Evolutionary conservation across 2,888 invertebrate genomes (phyloP).

Genomic region (Gasteruption jaculator): DNA sequence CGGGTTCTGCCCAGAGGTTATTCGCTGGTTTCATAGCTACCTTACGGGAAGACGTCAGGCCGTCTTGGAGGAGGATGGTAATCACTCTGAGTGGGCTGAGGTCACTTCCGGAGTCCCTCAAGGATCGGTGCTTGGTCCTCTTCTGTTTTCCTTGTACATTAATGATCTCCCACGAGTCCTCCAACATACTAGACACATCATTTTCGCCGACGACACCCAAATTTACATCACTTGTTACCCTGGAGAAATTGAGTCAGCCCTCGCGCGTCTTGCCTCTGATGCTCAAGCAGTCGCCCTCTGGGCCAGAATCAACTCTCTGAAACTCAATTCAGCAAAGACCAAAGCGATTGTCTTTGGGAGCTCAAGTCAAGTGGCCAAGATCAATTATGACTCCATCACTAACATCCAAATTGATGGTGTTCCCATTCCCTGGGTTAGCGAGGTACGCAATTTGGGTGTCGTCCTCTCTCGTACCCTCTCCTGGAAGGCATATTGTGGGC

Average conservation of each 20-base stretch:
- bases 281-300: background rate
- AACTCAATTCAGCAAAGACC: background rate
- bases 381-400: background rate
- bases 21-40: background rate
- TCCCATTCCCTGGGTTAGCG: background rate
- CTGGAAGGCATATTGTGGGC: background rate
- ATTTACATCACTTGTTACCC: background rate
- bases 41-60: background rate
- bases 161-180: background rate
- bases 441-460: background rate
- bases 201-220: background rate
- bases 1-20: background rate
- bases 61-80: background rate
- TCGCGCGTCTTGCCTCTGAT: background rate
- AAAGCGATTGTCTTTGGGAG: background rate
- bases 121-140: background rate
- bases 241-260: background rate
- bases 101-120: constrained; percentile 1
- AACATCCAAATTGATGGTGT: background rate
- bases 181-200: background rate
- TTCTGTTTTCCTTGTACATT: background rate
- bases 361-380: background rate
- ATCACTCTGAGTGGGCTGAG: background rate
- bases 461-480: background rate
- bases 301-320: background rate